Evolutionary conservation across 2,888 invertebrate species (phyloP).

Genomic region (Dascillus cervinus): DNA sequence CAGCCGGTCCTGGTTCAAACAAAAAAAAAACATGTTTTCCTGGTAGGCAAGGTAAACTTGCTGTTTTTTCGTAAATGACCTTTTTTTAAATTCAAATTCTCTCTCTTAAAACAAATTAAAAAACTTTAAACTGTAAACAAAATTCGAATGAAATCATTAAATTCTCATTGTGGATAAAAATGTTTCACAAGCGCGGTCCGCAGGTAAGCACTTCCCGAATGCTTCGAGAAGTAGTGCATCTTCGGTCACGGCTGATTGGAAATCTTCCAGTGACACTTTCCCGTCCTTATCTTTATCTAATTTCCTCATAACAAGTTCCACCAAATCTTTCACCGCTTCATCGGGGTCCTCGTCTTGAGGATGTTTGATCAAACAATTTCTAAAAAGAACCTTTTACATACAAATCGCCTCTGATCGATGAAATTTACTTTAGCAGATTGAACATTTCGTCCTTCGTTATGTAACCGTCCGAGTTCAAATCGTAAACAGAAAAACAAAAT

Average conservation of each 20-base stretch:
- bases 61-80: too few species aligned
- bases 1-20: too few species aligned
- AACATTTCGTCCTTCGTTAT: slow-evolving; percentile 72
- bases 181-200: slow-evolving; percentile 45
- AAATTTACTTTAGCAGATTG: slow-evolving; percentile 49
- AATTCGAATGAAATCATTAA: too few species aligned
- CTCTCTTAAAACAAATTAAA: too few species aligned
- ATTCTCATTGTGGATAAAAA: slow-evolving; percentile 37
- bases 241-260: slow-evolving; percentile 51
- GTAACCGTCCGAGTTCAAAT: slow-evolving; percentile 58
- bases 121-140: too few species aligned
- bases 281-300: slow-evolving; percentile 72
- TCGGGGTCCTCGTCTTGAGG: slow-evolving; percentile 68
- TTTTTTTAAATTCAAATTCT: too few species aligned
- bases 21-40: too few species aligned
- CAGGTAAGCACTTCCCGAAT: slow-evolving; percentile 68
- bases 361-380: slow-evolving; percentile 52
- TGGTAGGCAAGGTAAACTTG: too few species aligned
- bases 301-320: slow-evolving; percentile 63
- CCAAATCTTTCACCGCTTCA: slow-evolving; percentile 67
- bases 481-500: slow-evolving; percentile 65
- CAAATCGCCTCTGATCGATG: background rate
- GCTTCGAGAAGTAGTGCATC: slow-evolving; percentile 67
- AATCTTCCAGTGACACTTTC: slow-evolving; percentile 62
- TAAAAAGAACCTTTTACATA: slow-evolving; percentile 23